phyloP scores from a whole-genome alignment of 2,797 vertebrate genomes.

The Rhinoraja longicauda region DNA sequence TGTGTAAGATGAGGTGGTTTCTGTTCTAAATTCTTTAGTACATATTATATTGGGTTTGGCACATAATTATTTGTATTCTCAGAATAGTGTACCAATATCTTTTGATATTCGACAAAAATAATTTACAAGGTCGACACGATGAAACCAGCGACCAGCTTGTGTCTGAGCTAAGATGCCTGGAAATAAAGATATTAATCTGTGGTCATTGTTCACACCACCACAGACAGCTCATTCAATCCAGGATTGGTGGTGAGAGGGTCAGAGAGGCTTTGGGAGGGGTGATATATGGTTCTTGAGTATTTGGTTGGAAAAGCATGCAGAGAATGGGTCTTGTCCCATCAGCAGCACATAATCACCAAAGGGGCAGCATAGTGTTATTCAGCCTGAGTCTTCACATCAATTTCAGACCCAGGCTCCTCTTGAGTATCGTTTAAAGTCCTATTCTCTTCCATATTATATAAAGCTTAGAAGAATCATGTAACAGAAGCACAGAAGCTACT shows the following conservation, averaged over 20 bases:
- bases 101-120: neutral
- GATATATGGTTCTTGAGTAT: neutral
- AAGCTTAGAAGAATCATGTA: too few relatives aligned
- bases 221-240: neutral
- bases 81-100: neutral
- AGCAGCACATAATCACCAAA: too few relatives aligned
- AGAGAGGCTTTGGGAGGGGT: too few relatives aligned
- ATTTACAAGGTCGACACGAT: too few relatives aligned
- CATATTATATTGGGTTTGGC: neutral
- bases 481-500: too few relatives aligned
- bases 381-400: too few relatives aligned
- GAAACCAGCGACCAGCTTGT: neutral
- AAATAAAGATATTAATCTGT: neutral
- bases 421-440: too few relatives aligned
- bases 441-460: too few relatives aligned
- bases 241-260: too few relatives aligned
- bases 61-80: conserved; percentile 14
- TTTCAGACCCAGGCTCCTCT: too few relatives aligned
- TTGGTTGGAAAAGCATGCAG: neutral
- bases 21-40: neutral
- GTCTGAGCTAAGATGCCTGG: neutral
- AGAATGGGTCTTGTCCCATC: too few relatives aligned
- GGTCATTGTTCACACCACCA: neutral
- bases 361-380: too few relatives aligned
- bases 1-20: neutral